These are phyloP conservation scores for Onthophagus sagittarius DNA, from an alignment of 2,888 invertebrate species.

Conservation along the genomic window DNA sequence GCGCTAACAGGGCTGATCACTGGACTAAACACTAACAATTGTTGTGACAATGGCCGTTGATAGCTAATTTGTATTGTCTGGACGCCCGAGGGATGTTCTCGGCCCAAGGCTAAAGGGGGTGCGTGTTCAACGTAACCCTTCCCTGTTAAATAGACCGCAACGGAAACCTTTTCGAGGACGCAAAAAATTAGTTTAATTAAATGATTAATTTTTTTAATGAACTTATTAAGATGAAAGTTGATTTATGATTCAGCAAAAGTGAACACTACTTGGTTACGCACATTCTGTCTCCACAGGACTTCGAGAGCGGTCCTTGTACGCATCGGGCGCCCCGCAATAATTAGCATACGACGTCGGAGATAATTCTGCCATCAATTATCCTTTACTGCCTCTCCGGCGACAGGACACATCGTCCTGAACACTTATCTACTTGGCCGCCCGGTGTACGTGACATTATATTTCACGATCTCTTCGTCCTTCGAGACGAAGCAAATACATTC, in stretches of 20 bases:
- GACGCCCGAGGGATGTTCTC: not conserved
- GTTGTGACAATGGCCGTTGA: constrained; percentile 29
- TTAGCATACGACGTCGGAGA: constrained; percentile 36
- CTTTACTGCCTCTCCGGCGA: constrained; percentile 39
- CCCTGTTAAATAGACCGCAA: not conserved
- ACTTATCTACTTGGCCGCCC: constrained; percentile 37
- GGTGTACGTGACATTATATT: constrained; percentile 36
- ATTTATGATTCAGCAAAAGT: not conserved
- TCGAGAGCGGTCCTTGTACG: not conserved
- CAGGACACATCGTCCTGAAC: constrained; percentile 38
- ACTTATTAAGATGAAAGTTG: not conserved
- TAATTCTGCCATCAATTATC: constrained; percentile 40
- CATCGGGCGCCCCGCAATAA: constrained; percentile 26
- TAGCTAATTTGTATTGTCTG: constrained; percentile 30
- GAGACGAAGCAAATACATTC: not conserved
- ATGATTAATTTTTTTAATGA: not conserved
- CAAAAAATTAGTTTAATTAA: not conserved
- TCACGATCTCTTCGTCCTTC: constrained; percentile 30
- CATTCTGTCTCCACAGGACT: not conserved
- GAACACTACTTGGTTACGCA: not conserved
- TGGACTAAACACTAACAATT: constrained; percentile 29
- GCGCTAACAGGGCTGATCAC: constrained; percentile 25
- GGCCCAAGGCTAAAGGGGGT: not conserved
- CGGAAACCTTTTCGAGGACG: not conserved
- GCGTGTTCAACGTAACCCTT: not conserved